Evolutionary conservation across 2,888 invertebrate genomes (phyloP).

Genomic region (Phrixothrix hirtus): DNA sequence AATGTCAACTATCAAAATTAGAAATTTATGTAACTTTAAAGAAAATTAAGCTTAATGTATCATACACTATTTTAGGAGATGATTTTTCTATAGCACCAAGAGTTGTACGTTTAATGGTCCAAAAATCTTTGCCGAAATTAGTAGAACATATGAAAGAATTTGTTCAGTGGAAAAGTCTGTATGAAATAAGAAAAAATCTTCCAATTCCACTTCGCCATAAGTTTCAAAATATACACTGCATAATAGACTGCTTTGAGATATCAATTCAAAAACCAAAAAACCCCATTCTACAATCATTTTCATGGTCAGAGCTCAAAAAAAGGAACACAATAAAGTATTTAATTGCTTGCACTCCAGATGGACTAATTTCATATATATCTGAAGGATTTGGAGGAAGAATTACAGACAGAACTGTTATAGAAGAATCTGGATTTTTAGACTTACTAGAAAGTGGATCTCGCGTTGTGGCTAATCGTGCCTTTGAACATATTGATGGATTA

Average conservation of each 20-base stretch:
- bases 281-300: slow-evolving; percentile 2
- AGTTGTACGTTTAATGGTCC: neutral
- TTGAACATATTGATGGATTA: neutral
- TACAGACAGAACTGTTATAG: slow-evolving; percentile 18
- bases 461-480: neutral
- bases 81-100: neutral
- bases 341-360: slow-evolving; percentile 34
- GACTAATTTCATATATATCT: slow-evolving; percentile 29
- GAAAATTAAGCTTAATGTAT: neutral
- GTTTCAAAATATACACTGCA: neutral
- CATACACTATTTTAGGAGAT: neutral
- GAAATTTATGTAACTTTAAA: neutral
- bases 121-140: neutral
- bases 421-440: slow-evolving; percentile 21
- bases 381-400: slow-evolving; percentile 26
- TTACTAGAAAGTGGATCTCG: neutral
- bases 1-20: neutral
- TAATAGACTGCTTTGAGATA: neutral
- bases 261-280: neutral
- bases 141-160: neutral
- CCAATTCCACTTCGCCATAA: neutral
- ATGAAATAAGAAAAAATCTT: neutral
- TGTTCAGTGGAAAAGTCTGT: neutral
- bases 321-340: slow-evolving; percentile 45
- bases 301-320: slow-evolving; percentile 44